Base-by-base conservation (phyloP, 2,797 vertebrate species). In the Tiaroga cobitis region DNA sequence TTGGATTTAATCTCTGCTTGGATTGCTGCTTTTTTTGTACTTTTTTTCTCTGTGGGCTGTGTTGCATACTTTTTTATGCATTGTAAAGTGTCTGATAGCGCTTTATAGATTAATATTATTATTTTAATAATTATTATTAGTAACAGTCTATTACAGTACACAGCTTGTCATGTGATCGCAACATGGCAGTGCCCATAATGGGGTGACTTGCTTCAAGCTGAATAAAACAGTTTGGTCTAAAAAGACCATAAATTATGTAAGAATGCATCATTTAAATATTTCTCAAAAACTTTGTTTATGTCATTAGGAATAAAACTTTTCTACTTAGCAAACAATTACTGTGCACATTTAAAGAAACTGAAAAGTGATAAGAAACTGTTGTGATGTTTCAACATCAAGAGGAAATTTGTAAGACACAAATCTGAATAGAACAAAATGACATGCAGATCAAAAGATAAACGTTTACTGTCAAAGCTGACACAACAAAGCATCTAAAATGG, bases 401-500 rank as follows among this genome's bases (percentile, higher is more conserved):
- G 43, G 16, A 54, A 83, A 69, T 34, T 24, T 67, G 59, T 54
- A 77, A 78, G 49, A 59, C 43, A 11, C 11, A 56, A 69, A 56
- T 68, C 63, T 32, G 4, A 16, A 70, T 10, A 80, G 32, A 24
- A 81, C 46, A 56, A 81, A 75, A 51, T 49, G 26, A 67, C 46
- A 54, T 10, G 43, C 5, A 5, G 32, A 70, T 69, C 24, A 56
- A 78, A 16, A 69, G 26, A 69, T 43, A 69, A 29, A 10, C 63
- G 19, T 41, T 41, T n/a, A 67, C n/a, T 56, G 70, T 21, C 26
- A 37, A 73, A 43, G 80, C 68, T 61, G 10, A 39, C 51, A 24
- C 70, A 70, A 56, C n/a, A 76, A 54, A 41, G 18, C 16, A 83
- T 83, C 82, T 84, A 84, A 68, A 84, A 69, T 78, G 78, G 69